phyloP scores from a whole-genome alignment of 2,888 invertebrate genomes.

The Furcula furcula region DNA sequence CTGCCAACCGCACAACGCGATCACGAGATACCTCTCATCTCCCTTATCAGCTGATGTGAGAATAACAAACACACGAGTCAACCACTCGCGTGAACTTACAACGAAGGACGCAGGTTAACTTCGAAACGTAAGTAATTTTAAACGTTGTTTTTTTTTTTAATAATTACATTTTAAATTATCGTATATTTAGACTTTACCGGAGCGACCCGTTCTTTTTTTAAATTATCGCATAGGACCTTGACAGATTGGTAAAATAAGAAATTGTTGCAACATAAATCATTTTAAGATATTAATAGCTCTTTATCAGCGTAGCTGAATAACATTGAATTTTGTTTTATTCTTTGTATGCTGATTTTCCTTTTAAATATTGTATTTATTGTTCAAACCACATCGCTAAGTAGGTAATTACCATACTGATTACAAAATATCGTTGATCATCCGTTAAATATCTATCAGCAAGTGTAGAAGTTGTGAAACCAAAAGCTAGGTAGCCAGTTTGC shows the following conservation, averaged over 20 bases:
- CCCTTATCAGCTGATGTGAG: conserved; percentile 73
- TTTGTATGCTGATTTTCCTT: no score
- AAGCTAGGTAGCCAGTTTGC: no score
- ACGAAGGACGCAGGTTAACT: conserved; percentile 25
- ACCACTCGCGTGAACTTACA: conserved; percentile 38
- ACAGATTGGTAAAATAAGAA: conserved; percentile 1
- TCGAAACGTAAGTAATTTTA: conserved; percentile 40
- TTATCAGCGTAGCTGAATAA: not conserved
- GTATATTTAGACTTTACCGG: not conserved
- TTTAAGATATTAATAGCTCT: not conserved
- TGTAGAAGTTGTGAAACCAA: no score
- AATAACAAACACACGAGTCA: conserved; percentile 44
- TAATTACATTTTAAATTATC: not conserved
- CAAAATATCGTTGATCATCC: no score
- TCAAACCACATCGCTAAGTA: no score
- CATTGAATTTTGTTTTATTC: not conserved
- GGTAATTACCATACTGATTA: no score
- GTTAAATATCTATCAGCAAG: no score
- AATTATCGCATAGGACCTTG: conserved; percentile 4
- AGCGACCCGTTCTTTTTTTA: not conserved
- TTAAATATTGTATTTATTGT: no score
- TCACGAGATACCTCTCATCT: conserved; percentile 76
- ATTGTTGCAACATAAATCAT: conserved; percentile 1
- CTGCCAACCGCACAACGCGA: conserved; percentile 63
- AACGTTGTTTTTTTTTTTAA: no score